Base-by-base conservation (phyloP, 37 sponge, comb jelly and placozoan genomes). In the Beroe forskalii region DNA sequence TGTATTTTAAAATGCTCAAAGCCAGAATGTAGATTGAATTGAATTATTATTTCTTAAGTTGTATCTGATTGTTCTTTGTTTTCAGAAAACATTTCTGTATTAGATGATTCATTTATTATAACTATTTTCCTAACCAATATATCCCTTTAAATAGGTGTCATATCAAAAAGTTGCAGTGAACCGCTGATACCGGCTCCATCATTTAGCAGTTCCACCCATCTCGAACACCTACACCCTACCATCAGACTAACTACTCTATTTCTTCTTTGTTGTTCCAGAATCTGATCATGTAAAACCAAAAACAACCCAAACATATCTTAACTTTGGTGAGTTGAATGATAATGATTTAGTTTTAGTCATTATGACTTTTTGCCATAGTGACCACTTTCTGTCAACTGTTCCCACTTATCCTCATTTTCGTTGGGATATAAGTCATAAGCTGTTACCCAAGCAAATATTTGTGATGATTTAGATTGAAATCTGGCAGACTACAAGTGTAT, bases 141-240 rank as follows among this genome's bases (percentile, higher is more conserved):
- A 63, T 27, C 66, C 30, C 27, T 63, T 8, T 6, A 14, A 69
- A 32, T 69, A 69, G 72, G 72, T 35, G 38, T 36, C 32, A 32
- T 32, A 69, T 69, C 72, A 3, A 48, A 12, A 69, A 69, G 38
- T 69, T 69, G 33, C 72, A 20, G 72, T 19, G 27, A 33, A 32
- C 32, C 19, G 72, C 39, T 36, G 27, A 27, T 33, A 69, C 86
- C 86, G 86, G 86, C 86, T 23, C 24, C 86, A 38, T 24, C 55
- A 80, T 80, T 80, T 80, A 80, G 86, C 86, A 41, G 86, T 37
- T 43, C 9, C 86, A 80, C n/a, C 48, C 8, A 8, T n/a, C 55
- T 17, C 44, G 4, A 80, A 32, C 37, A 44, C 86, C 86, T 48
- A 48, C 55, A 33, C 44, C 86, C 55, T 80, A 25, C 4, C 25